phyloP scores from a whole-genome alignment of 2,888 invertebrate species.

The Norana najaformis region DNA sequence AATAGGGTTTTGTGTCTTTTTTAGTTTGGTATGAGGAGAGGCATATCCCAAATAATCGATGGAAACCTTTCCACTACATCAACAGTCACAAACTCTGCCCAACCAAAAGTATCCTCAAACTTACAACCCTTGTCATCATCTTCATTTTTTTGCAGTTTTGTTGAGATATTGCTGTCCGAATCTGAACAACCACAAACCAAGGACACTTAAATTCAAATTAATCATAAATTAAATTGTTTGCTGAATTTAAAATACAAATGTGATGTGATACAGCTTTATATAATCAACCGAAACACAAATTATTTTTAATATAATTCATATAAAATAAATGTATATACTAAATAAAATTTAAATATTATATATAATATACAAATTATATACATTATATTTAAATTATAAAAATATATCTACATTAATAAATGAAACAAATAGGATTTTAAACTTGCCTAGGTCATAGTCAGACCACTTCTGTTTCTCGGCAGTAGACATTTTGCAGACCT shows the following conservation, averaged over 20 bases:
- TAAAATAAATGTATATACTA: background rate
- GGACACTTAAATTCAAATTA: background rate
- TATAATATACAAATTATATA: background rate
- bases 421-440: background rate
- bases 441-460: conserved; percentile 16
- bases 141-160: background rate
- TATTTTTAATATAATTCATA: background rate
- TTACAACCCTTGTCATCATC: conserved; percentile 22
- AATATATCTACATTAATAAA: background rate
- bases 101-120: background rate
- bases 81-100: background rate
- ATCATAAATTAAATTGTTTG: too few relatives aligned
- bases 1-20: background rate
- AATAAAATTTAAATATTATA: background rate
- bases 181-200: background rate
- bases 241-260: background rate
- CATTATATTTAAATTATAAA: background rate
- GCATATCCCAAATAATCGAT: background rate
- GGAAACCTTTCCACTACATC: background rate
- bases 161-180: conserved; percentile 20
- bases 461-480: background rate
- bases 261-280: background rate
- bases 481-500: background rate
- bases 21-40: background rate
- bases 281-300: background rate